phyloP scores from a whole-genome alignment of 1,140 invertebrate genomes.

The Penaeus vannamei region DNA sequence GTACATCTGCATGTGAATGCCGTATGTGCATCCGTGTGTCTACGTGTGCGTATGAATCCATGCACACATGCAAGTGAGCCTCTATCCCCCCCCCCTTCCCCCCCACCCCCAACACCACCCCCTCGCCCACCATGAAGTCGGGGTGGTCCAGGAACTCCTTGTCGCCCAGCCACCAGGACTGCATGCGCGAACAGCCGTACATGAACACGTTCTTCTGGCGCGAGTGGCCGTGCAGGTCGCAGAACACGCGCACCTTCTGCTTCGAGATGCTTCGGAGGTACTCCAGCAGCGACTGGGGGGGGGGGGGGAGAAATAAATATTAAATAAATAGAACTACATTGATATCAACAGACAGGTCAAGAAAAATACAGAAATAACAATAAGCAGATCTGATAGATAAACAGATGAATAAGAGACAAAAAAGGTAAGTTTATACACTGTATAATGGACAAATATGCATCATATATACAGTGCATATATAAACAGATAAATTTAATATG shows the following conservation, averaged over 20 bases:
- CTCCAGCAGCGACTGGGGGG: slow-evolving; percentile 75
- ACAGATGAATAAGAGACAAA: too few relatives aligned
- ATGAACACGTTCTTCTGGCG: slow-evolving; percentile 90
- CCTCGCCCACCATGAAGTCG: slow-evolving; percentile 53
- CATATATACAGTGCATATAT: too few relatives aligned
- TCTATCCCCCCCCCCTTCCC: not conserved
- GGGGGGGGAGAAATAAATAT: slow-evolving; percentile 70
- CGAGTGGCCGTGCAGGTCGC: slow-evolving; percentile 93
- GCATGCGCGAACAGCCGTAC: slow-evolving; percentile 83
- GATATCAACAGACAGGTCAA: too few relatives aligned
- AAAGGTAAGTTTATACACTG: too few relatives aligned
- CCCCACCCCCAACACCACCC: not conserved
- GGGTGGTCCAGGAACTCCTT: slow-evolving; percentile 71
- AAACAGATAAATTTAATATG: not conserved
- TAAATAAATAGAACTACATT: too few relatives aligned
- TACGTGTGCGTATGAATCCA: too few relatives aligned
- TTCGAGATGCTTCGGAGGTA: slow-evolving; percentile 50
- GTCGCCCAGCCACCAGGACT: slow-evolving; percentile 73
- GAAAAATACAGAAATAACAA: too few relatives aligned
- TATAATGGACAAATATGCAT: too few relatives aligned
- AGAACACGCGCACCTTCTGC: slow-evolving; percentile 76
- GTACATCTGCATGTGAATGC: too few relatives aligned
- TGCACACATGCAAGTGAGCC: too few relatives aligned
- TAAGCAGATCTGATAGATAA: too few relatives aligned
- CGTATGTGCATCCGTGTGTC: too few relatives aligned